Conservation (phyloP, 2,888 invertebrate species). For the Osmoderma eremita region DNA sequence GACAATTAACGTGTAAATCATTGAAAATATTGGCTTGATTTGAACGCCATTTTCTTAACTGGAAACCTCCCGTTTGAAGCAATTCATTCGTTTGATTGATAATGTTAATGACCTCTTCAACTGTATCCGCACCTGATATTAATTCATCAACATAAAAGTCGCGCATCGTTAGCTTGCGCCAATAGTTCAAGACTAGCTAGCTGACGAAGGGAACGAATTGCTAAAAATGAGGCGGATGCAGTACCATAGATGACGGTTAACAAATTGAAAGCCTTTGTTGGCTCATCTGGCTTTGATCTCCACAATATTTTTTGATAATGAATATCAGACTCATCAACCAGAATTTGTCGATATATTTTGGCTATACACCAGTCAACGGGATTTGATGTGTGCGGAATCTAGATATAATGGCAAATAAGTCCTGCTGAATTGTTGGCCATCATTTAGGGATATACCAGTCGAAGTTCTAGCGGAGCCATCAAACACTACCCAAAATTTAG, state of each 20-base stretch:
- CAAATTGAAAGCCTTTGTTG: constrained; percentile 41
- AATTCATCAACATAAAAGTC: constrained; percentile 45
- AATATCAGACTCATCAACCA: constrained; percentile 45
- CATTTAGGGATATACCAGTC: constrained; percentile 41
- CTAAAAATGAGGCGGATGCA: background rate
- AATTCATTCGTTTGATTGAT: constrained; percentile 1
- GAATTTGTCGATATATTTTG: constrained; percentile 53
- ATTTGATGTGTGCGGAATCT: background rate
- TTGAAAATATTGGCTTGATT: constrained; percentile 28
- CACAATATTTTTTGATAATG: constrained; percentile 50
- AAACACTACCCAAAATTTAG: background rate
- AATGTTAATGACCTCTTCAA: constrained; percentile 4
- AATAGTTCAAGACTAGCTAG: background rate
- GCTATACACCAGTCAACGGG: no score
- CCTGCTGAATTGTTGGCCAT: background rate
- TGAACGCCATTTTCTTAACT: constrained; percentile 44
- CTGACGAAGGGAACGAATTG: background rate
- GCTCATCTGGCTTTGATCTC: constrained; percentile 41
- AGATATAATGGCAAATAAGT: background rate
- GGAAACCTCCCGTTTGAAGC: constrained; percentile 40
- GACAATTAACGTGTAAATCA: background rate
- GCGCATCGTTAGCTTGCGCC: no score
- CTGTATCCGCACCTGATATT: constrained; percentile 36
- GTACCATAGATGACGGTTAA: constrained; percentile 46
- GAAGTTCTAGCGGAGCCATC: background rate